Conservation (phyloP, 2,888 invertebrate genomes). For the Noctua comes region DNA sequence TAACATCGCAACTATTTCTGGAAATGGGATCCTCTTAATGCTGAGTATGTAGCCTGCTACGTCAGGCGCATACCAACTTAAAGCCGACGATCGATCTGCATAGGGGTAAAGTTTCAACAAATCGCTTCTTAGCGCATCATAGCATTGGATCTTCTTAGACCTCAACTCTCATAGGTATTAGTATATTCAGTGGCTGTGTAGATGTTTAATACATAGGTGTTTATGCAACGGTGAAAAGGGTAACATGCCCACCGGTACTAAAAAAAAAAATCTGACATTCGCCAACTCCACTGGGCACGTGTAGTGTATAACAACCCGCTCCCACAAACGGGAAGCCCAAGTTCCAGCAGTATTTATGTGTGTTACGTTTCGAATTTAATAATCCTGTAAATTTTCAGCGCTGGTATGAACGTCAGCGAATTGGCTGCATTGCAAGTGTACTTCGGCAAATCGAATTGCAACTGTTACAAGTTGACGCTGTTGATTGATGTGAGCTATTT, state of each 20-base stretch:
- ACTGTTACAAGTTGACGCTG: slow-evolving; percentile 80
- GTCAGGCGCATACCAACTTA: neutral
- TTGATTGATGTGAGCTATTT: slow-evolving; percentile 81
- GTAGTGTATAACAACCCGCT: too few relatives aligned
- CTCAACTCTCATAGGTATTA: neutral
- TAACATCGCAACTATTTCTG: neutral
- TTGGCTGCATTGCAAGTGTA: slow-evolving; percentile 80
- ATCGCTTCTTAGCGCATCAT: neutral
- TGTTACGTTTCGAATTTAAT: neutral
- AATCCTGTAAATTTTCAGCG: slow-evolving; percentile 67
- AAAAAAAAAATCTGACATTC: too few relatives aligned
- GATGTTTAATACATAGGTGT: neutral
- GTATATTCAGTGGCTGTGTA: neutral
- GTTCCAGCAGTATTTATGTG: neutral
- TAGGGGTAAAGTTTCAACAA: neutral
- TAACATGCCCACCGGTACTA: neutral
- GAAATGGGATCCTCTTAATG: neutral
- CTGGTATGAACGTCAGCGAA: slow-evolving; percentile 70
- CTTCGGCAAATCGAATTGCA: slow-evolving; percentile 80
- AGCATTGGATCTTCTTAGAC: neutral
- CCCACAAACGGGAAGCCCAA: neutral
- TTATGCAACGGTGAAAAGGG: neutral
- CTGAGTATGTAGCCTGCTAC: neutral
- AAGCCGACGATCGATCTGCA: neutral
- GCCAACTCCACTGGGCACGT: too few relatives aligned